Conservation (phyloP, 2,888 invertebrate species). For the Pachydiplax longipennis region DNA sequence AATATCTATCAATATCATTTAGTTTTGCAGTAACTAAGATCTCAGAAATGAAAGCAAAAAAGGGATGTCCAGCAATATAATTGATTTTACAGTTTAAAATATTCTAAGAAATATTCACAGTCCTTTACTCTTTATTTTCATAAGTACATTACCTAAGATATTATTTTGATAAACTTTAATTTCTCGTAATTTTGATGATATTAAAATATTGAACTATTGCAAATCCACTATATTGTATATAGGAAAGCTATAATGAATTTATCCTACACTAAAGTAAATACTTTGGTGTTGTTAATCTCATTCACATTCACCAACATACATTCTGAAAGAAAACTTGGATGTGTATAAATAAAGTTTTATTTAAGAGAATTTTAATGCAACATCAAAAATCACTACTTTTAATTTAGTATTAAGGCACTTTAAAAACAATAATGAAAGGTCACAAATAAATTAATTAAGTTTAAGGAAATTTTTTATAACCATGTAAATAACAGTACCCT, state of each 20-base stretch:
- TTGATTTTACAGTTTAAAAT: no score
- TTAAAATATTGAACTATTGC: neutral
- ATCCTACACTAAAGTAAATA: neutral
- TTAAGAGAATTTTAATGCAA: neutral
- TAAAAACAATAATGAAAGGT: neutral
- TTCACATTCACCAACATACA: neutral
- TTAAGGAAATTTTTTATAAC: neutral
- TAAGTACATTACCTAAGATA: no score
- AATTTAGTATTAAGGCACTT: slow-evolving; percentile 30
- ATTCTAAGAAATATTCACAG: no score
- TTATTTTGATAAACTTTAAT: no score
- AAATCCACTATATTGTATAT: neutral
- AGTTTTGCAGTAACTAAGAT: neutral
- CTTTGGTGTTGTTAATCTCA: neutral
- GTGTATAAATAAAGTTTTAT: neutral
- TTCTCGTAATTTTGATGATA: neutral
- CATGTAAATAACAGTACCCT: neutral
- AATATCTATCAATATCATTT: neutral
- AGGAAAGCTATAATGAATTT: neutral
- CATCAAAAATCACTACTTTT: neutral
- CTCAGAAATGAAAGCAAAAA: neutral
- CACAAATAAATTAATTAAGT: neutral
- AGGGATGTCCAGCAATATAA: neutral
- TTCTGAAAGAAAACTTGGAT: neutral
- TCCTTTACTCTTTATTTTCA: no score